Percentiles rank a stretch among this genome's conserved stretches.
Conservation (phyloP, 2,888 invertebrate genomes). For the Agonopterix heracliana region DNA sequence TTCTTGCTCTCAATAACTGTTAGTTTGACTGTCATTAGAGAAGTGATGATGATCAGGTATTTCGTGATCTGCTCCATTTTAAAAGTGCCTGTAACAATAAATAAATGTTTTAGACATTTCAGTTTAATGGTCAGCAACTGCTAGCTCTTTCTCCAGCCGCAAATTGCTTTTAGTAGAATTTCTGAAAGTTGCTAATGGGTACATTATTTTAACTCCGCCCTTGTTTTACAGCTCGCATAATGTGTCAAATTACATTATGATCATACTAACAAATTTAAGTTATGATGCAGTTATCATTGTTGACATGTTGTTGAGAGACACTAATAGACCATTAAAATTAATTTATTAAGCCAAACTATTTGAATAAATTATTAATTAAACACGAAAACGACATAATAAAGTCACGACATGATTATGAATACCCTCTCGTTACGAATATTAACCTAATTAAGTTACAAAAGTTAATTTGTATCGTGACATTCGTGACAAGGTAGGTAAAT, state of each 20-base stretch:
- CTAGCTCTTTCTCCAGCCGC: too few relatives aligned
- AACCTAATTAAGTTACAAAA: constrained; percentile 34
- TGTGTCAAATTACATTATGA: too few relatives aligned
- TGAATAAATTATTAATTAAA: not conserved
- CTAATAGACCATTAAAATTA: not conserved
- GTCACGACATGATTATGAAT: constrained; percentile 30
- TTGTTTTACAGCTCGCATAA: not conserved
- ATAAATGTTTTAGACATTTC: not conserved
- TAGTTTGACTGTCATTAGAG: constrained; percentile 57
- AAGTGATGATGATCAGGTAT: constrained; percentile 57
- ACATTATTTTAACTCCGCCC: too few relatives aligned
- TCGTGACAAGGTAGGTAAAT: constrained; percentile 25
- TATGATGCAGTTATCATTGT: too few relatives aligned
- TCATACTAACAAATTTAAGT: not conserved
- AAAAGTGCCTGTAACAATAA: constrained; percentile 19
- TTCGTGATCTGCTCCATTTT: constrained; percentile 55
- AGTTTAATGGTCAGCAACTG: too few relatives aligned
- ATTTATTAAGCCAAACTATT: not conserved
- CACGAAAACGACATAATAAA: constrained; percentile 4
- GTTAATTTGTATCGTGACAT: constrained; percentile 21
- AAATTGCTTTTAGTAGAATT: not conserved
- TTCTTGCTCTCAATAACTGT: constrained; percentile 60
- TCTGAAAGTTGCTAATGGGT: too few relatives aligned
- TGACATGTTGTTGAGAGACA: not conserved
- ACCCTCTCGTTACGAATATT: constrained; percentile 30